Conservation (phyloP, 2,113 vertebrate genomes). For the Amblyornis subalaris region DNA sequence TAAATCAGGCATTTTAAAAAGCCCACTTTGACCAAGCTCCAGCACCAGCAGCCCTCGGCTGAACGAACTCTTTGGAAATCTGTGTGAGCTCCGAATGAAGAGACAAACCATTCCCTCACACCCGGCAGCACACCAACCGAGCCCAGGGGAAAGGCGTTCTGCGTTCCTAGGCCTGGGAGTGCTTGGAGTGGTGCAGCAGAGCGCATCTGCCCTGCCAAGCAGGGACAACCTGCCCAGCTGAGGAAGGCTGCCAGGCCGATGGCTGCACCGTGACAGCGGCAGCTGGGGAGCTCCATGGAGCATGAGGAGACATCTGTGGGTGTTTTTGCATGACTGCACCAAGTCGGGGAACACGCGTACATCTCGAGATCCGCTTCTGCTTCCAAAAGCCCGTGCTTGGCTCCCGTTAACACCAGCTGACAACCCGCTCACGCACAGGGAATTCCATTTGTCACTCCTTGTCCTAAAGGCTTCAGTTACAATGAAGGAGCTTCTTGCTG, state of each 20-base stretch:
- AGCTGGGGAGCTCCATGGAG: background rate
- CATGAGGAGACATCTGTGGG: background rate
- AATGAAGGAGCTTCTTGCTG: background rate
- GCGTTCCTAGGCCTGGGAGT: background rate
- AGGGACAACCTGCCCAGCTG: background rate
- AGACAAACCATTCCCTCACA: background rate
- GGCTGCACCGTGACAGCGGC: background rate
- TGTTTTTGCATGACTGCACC: background rate
- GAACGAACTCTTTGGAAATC: background rate
- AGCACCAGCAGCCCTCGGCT: background rate
- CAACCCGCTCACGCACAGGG: background rate
- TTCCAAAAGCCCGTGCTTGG: background rate
- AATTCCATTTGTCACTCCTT: slow-evolving; percentile 27
- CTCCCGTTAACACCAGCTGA: slow-evolving; percentile 24
- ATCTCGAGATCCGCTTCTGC: background rate
- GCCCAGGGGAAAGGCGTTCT: background rate
- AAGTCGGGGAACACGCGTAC: background rate
- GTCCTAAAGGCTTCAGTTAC: background rate
- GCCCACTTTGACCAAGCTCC: background rate
- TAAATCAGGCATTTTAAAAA: background rate
- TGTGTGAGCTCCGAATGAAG: background rate
- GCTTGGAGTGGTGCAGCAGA: background rate
- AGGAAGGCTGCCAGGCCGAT: background rate
- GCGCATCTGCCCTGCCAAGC: background rate
- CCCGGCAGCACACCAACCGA: background rate